These are phyloP conservation scores for Amiota minor DNA, from an alignment of 2,888 invertebrate species.

Conservation along the genomic window DNA sequence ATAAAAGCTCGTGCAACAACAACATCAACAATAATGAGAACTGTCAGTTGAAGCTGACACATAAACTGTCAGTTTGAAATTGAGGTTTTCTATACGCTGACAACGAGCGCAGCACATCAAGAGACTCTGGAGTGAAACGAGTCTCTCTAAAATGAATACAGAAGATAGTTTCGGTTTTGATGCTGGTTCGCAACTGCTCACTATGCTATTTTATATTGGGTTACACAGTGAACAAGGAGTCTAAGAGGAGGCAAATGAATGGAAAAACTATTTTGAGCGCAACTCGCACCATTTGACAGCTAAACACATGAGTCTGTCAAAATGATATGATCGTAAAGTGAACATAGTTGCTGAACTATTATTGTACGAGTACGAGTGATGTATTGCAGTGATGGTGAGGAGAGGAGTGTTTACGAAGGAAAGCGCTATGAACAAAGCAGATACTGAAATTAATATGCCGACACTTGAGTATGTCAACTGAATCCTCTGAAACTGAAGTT, in stretches of 20 bases:
- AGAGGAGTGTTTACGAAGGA: conserved; percentile 4
- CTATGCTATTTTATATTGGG: no score
- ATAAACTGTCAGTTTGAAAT: conserved; percentile 72
- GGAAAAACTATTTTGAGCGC: conserved; percentile 34
- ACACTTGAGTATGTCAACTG: conserved; percentile 28
- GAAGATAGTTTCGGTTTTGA: no score
- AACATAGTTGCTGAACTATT: conserved; percentile 38
- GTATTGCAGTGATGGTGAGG: no score
- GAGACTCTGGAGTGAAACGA: conserved; percentile 36
- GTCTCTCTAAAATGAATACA: no score
- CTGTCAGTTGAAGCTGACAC: conserved; percentile 72
- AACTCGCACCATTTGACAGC: conserved; percentile 65
- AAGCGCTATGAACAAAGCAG: conserved; percentile 35
- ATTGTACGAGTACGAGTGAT: neutral
- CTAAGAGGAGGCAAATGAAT: conserved; percentile 27
- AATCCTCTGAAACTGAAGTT: conserved; percentile 4
- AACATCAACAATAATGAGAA: conserved; percentile 50
- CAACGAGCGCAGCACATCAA: conserved; percentile 64
- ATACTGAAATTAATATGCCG: conserved; percentile 28
- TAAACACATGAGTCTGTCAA: conserved; percentile 67
- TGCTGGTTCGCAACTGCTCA: no score
- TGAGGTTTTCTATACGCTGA: conserved; percentile 69
- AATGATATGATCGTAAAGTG: conserved; percentile 67
- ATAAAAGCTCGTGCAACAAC: neutral
- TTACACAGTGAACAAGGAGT: conserved; percentile 7